Evolutionary conservation across 2,797 vertebrate genomes (phyloP), one percentile per base, ranked within the genome.

Genomic region (Hylomyscus alleni): DNA sequence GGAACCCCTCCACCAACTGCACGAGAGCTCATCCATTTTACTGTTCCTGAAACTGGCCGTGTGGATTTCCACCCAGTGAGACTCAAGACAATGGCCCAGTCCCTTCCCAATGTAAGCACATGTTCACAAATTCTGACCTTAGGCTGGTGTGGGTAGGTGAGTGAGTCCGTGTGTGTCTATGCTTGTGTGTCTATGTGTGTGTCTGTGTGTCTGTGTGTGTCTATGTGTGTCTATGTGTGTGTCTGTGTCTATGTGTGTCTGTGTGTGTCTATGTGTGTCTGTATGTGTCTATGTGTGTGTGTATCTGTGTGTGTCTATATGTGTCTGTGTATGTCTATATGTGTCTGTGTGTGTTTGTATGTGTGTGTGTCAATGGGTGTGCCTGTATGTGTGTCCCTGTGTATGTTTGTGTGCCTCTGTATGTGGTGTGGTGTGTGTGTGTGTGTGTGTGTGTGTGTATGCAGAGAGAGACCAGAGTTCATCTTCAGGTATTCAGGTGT

Each of bases 61-160:
- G 1, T 20, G 67, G 44, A 22, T n/a, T 92, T 92, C 10, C 3
- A 24, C 24, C 44, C 65, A 1, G 0, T 0, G 47, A 24, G 65
- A 37, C 2, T 52, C 24, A 0, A 75, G 89, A 54, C 29, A 31
- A 24, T 0, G 8, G 10, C 17, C 13, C 9, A 0, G 0, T 12
- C n/a, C 14, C n/a, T 24, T 52, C n/a, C 26, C 0, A 0, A n/a
- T 3, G 2, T 0, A 0, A 56, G 22, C 58, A 34, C 50, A 29
- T 12, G 65, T 78, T 34, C 12, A 29, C 34, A 20, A 44, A 13
- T 14, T 54, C 47, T 11, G 50, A 62, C n/a, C 6, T 8, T 31
- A 67, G 47, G 34, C 22, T 26, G 2, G 65, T 29, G 47, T 52
- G 47, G 67, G 17, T 47, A 24, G 37, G 52, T 56, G 5, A 20